phyloP scores from a whole-genome alignment of 2,888 invertebrate genomes.

The Thereva unica region DNA sequence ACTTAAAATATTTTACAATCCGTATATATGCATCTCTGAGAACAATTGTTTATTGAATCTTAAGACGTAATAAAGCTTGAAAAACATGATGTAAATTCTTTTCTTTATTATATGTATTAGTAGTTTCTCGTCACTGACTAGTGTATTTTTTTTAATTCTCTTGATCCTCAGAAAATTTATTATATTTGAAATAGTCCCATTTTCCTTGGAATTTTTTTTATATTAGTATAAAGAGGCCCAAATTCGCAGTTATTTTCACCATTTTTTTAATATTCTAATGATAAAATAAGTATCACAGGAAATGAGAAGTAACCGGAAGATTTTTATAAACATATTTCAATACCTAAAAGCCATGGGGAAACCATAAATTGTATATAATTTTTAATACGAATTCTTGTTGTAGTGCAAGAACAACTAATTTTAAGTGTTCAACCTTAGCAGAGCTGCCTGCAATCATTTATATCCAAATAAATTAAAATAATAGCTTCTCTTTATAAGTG shows the following conservation, averaged over 20 bases:
- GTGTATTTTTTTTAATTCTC: too few relatives aligned
- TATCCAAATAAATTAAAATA: too few relatives aligned
- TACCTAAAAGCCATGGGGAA: background rate
- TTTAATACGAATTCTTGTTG: constrained; percentile 12
- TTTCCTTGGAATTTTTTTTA: background rate
- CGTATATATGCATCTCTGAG: too few relatives aligned
- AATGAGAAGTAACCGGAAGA: constrained; percentile 23
- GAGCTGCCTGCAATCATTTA: too few relatives aligned
- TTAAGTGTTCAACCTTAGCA: too few relatives aligned
- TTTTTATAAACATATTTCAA: constrained; percentile 14
- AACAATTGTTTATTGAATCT: too few relatives aligned
- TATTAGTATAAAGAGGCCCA: background rate
- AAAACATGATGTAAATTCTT: too few relatives aligned
- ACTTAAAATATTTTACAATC: constrained; percentile 8
- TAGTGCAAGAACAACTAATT: background rate
- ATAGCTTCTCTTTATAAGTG: too few relatives aligned
- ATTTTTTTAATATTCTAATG: constrained; percentile 20
- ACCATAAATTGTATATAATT: constrained; percentile 6
- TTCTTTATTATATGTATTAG: too few relatives aligned
- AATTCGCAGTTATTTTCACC: constrained; percentile 6
- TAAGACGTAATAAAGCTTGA: too few relatives aligned
- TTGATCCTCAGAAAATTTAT: too few relatives aligned
- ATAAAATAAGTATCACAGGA: constrained; percentile 30
- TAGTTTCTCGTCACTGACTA: too few relatives aligned
- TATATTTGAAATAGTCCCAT: background rate